A percentile compares a stretch with the other conserved stretches of the same genome.
Conservation (phyloP, 2,888 invertebrate species). For the Heliconius ismenius region DNA sequence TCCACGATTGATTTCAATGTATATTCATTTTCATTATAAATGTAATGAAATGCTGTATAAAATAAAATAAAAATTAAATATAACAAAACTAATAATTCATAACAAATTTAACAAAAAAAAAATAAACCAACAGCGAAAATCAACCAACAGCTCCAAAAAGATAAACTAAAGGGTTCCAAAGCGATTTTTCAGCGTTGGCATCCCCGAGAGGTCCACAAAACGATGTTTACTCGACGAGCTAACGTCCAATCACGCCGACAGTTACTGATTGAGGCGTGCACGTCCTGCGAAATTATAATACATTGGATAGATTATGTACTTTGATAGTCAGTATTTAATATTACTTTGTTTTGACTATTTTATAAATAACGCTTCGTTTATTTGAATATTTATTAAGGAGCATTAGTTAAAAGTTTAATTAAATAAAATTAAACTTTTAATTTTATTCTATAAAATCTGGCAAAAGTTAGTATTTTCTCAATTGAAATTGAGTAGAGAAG, state of each 20-base stretch:
- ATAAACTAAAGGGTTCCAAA: conserved; percentile 22
- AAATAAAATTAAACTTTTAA: background rate
- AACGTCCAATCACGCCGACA: conserved; percentile 54
- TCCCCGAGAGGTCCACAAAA: conserved; percentile 46
- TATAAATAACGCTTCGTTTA: background rate
- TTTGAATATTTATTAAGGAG: background rate
- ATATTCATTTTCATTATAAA: too few species aligned
- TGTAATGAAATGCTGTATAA: background rate
- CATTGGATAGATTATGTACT: conserved; percentile 17
- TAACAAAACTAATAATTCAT: background rate
- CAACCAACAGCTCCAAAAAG: conserved; percentile 12
- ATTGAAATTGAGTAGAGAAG: background rate
- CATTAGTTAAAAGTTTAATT: too few species aligned
- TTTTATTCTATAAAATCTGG: background rate
- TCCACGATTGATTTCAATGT: too few species aligned
- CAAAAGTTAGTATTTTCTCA: background rate
- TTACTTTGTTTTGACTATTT: background rate
- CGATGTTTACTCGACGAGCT: conserved; percentile 47
- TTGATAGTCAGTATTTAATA: conserved; percentile 3
- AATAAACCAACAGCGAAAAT: conserved; percentile 8
- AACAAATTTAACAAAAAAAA: background rate
- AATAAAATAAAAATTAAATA: too few species aligned
- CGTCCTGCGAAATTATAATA: conserved; percentile 38
- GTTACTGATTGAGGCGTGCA: conserved; percentile 54
- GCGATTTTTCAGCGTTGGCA: conserved; percentile 34